These are phyloP conservation scores for Anoplius nigerrimus DNA, from an alignment of 2,888 invertebrate genomes.

Conservation along the genomic window DNA sequence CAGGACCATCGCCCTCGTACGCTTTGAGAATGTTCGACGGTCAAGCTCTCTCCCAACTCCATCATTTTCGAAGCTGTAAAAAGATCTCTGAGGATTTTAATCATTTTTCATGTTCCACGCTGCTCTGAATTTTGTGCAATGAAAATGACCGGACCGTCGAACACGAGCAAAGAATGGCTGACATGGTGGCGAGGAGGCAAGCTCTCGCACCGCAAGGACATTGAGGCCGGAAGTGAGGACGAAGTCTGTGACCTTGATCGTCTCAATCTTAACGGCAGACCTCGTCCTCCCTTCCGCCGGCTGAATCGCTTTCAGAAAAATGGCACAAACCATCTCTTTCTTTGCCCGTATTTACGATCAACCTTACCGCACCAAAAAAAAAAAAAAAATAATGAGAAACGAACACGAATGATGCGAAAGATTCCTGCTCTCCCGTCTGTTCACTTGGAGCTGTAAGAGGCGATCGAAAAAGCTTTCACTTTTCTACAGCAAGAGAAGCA, in stretches of 20 bases:
- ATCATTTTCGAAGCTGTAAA: too few species aligned
- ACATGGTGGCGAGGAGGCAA: slow-evolving; percentile 1
- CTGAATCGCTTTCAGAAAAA: neutral
- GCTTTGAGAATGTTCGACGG: slow-evolving; percentile 26
- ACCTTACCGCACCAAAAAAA: neutral
- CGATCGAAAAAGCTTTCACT: slow-evolving; percentile 11
- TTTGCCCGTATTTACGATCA: slow-evolving; percentile 2
- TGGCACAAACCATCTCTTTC: slow-evolving; percentile 15
- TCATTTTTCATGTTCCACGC: too few species aligned
- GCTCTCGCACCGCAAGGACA: slow-evolving; percentile 16
- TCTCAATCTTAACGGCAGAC: slow-evolving; percentile 15
- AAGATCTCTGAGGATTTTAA: too few species aligned
- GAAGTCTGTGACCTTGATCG: neutral
- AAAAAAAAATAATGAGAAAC: too few species aligned
- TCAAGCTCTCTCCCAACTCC: too few species aligned
- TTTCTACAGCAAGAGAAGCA: slow-evolving; percentile 16
- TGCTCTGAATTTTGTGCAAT: too few species aligned
- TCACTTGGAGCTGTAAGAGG: neutral
- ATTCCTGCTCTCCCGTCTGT: too few species aligned
- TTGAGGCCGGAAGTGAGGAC: slow-evolving; percentile 19
- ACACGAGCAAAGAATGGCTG: slow-evolving; percentile 8
- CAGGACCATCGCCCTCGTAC: neutral
- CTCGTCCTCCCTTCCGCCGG: too few species aligned
- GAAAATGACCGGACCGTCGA: too few species aligned
- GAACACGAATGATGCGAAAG: too few species aligned